Conservation (phyloP, 2,113 vertebrate genomes). For the Heterotis niloticus region DNA sequence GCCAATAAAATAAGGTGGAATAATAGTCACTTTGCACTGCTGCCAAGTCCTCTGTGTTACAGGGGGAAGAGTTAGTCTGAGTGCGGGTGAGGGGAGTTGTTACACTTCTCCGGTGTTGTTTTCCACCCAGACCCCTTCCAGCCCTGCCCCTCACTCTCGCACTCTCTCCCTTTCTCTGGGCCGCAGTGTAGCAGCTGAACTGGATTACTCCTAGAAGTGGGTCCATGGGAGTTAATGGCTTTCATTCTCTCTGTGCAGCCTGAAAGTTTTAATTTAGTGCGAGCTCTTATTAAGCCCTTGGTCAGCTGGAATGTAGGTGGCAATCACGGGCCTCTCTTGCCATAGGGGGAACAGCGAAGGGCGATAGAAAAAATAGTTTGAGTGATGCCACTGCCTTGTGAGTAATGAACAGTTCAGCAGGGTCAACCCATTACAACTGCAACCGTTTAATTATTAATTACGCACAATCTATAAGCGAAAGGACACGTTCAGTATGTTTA, state of each 20-base stretch:
- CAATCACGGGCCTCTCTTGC: slow-evolving; percentile 35
- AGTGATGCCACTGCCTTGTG: slow-evolving; percentile 89
- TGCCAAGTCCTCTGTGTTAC: neutral
- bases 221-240: slow-evolving; percentile 38
- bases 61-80: neutral
- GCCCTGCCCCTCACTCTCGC: neutral
- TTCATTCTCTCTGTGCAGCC: slow-evolving; percentile 27
- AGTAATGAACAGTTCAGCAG: slow-evolving; percentile 93
- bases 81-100: neutral
- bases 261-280: slow-evolving; percentile 52
- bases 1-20: neutral
- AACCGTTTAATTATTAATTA: slow-evolving; percentile 99
- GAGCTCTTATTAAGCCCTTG: slow-evolving; percentile 48
- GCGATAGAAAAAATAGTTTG: slow-evolving; percentile 75
- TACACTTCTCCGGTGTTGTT: neutral
- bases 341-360: slow-evolving; percentile 61
- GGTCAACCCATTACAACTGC: slow-evolving; percentile 97
- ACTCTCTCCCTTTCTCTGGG: slow-evolving; percentile 7
- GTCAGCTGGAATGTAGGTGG: slow-evolving; percentile 52
- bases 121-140: neutral
- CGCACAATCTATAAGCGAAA: slow-evolving; percentile 85
- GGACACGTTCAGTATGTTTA: slow-evolving; percentile 91
- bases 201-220: slow-evolving; percentile 49
- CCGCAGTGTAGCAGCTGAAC: slow-evolving; percentile 32
- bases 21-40: neutral